A percentile compares a stretch with the other conserved stretches of the same genome.
phyloP scores from a whole-genome alignment of 2,888 invertebrate genomes.

The Salticus scenicus region DNA sequence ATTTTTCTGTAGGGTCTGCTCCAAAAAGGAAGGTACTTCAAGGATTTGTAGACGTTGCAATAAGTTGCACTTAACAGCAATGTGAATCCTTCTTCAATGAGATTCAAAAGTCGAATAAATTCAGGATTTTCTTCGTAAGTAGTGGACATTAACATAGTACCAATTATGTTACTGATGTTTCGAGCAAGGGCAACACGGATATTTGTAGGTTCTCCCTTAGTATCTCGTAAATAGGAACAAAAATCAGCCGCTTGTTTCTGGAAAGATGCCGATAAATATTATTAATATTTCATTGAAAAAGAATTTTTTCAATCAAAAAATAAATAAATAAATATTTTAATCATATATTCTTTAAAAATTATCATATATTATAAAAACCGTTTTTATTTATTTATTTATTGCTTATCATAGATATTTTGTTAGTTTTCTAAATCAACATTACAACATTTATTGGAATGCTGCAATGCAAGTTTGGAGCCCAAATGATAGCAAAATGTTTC shows the following conservation, averaged over 20 bases:
- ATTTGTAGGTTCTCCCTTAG: slow-evolving; percentile 83
- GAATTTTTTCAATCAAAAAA: too few species aligned
- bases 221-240: slow-evolving; percentile 81
- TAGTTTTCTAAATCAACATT: too few species aligned
- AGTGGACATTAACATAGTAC: slow-evolving; percentile 91
- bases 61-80: slow-evolving; percentile 88
- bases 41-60: slow-evolving; percentile 88
- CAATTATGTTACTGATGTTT: slow-evolving; percentile 92
- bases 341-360: too few species aligned
- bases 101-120: slow-evolving; percentile 86
- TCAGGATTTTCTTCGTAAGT: slow-evolving; percentile 83
- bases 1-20: slow-evolving; percentile 79
- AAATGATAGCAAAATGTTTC: too few species aligned
- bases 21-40: slow-evolving; percentile 81
- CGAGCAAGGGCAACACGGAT: slow-evolving; percentile 86
- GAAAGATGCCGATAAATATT: background rate
- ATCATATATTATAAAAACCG: too few species aligned
- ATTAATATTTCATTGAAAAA: too few species aligned
- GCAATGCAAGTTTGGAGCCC: too few species aligned
- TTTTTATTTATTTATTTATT: too few species aligned
- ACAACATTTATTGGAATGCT: too few species aligned
- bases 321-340: too few species aligned
- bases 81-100: slow-evolving; percentile 94
- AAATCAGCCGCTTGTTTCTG: slow-evolving; percentile 77
- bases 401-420: too few species aligned